Evolutionary conservation across 2,888 invertebrate genomes (phyloP).

Genomic region (Diadegma fenestrale): DNA sequence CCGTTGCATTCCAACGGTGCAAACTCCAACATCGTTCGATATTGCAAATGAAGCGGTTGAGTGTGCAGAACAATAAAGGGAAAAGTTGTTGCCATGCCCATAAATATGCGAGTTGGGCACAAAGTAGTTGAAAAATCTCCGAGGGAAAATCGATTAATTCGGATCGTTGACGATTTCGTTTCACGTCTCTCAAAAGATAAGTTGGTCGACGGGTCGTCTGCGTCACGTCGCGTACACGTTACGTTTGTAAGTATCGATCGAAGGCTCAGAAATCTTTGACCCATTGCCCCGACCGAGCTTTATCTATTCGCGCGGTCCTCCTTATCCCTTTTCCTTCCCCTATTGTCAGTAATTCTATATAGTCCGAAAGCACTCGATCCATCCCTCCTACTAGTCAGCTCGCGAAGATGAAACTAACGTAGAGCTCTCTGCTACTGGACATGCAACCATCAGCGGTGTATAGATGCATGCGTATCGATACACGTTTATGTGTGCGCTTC

Average conservation of each 20-base stretch:
- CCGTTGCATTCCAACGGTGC: no score
- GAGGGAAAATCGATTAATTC: slow-evolving; percentile 54
- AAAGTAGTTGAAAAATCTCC: slow-evolving; percentile 18
- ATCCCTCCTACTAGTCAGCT: slow-evolving; percentile 43
- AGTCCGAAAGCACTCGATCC: slow-evolving; percentile 52
- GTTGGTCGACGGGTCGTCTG: slow-evolving; percentile 20
- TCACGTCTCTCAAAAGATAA: slow-evolving; percentile 29
- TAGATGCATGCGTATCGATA: slow-evolving; percentile 25
- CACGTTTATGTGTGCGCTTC: slow-evolving; percentile 2
- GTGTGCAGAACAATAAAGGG: slow-evolving; percentile 59
- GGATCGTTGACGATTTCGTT: slow-evolving; percentile 41
- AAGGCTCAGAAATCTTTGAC: slow-evolving; percentile 53
- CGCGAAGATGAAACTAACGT: slow-evolving; percentile 46
- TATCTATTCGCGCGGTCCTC: slow-evolving; percentile 24
- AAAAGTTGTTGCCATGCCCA: slow-evolving; percentile 64
- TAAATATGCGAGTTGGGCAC: slow-evolving; percentile 57
- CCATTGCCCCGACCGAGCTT: slow-evolving; percentile 23
- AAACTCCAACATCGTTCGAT: no score
- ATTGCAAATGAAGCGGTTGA: slow-evolving; percentile 56
- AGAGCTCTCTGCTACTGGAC: slow-evolving; percentile 33
- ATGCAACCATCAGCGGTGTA: neutral
- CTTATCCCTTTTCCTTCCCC: slow-evolving; percentile 9
- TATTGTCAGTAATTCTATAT: slow-evolving; percentile 58
- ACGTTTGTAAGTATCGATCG: slow-evolving; percentile 63
- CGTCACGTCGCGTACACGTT: slow-evolving; percentile 16